Evolutionary conservation across 2,113 vertebrate species (phyloP), one percentile per base, ranked within the genome.

Genomic region (Neotoma lepida): DNA sequence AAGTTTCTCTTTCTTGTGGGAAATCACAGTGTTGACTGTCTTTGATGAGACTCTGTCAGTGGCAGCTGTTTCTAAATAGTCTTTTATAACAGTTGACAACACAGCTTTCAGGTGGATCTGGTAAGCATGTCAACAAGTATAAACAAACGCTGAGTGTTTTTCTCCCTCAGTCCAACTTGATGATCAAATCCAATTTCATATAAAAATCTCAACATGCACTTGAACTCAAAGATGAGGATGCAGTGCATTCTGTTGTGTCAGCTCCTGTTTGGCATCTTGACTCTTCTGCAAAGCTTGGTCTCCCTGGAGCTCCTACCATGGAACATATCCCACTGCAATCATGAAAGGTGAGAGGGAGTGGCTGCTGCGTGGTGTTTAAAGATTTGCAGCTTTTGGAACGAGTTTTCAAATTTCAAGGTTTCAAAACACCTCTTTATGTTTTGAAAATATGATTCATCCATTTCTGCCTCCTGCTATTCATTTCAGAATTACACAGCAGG

Each of bases 161-260:
- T 51, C 92, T 97, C 78, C 61, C 87, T 14, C 41, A 51, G 46
- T n/a, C 89, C 73, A n/a, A 41, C 68, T 12, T 97, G 88, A 95
- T 96, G 77, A 94, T 92, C 84, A 91, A 93, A 93, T 95, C 64
- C 86, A 12, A 58, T 93, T 96, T 94, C 92, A 96, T 96, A 89
- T 89, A 94, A 90, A 89, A 93, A 95, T 90, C 92, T 95, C 92
- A 88, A 63, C 54, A 17, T 28, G 18, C 35, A 17, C 90, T 88
- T 97, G 94, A 94, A 88, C 39, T 87, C 12, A 2, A 86, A 93
- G 89, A 80, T 90, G 77, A 95, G 95, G 81, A 82, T 39, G 6
- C 6, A 1, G 10, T 12, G 58, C 2, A 0, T 9, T 10, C 70
- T 33, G 41, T 95, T 56, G 73, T 63, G 64, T 49, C 30, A 81